phyloP scores from a whole-genome alignment of 1,140 invertebrate species.

The Schmidtea mediterranea region DNA sequence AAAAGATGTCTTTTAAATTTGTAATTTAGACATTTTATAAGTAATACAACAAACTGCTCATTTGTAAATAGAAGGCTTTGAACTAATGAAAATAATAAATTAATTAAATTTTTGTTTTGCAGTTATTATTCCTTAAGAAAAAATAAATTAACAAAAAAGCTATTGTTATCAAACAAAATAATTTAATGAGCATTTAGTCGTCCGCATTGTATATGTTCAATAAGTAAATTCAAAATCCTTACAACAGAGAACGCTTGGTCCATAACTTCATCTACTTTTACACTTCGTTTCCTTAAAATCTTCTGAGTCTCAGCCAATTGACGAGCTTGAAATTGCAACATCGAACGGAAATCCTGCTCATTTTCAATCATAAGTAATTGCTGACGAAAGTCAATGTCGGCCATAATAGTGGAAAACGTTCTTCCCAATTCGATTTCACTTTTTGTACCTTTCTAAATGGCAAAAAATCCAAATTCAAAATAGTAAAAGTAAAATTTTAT shows the following conservation, averaged over 20 bases:
- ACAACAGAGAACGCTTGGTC: conserved; percentile 4
- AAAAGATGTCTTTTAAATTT: too few species aligned
- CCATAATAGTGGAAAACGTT: conserved; percentile 38
- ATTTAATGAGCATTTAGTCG: too few species aligned
- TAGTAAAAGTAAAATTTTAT: conserved; percentile 5
- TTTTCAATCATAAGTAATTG: conserved; percentile 28
- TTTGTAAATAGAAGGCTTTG: too few species aligned
- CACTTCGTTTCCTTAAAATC: conserved; percentile 23
- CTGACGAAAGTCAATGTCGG: conserved; percentile 35
- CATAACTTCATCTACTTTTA: conserved; percentile 7
- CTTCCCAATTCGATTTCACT: conserved; percentile 38
- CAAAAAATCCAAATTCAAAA: background rate
- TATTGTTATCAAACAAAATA: too few species aligned
- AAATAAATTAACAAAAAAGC: too few species aligned
- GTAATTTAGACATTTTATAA: too few species aligned
- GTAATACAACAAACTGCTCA: too few species aligned
- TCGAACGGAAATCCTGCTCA: conserved; percentile 20
- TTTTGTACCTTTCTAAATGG: conserved; percentile 38
- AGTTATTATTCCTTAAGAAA: too few species aligned
- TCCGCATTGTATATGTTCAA: too few species aligned
- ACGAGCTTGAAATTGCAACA: conserved; percentile 31
- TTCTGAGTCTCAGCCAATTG: conserved; percentile 32
- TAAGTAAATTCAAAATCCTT: background rate
- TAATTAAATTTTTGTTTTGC: too few species aligned
- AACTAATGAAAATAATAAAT: too few species aligned